A percentile compares a stretch with the other conserved stretches of the same genome.
Evolutionary conservation across 2,888 invertebrate genomes (phyloP).

Genomic region (Ceramica pisi): DNA sequence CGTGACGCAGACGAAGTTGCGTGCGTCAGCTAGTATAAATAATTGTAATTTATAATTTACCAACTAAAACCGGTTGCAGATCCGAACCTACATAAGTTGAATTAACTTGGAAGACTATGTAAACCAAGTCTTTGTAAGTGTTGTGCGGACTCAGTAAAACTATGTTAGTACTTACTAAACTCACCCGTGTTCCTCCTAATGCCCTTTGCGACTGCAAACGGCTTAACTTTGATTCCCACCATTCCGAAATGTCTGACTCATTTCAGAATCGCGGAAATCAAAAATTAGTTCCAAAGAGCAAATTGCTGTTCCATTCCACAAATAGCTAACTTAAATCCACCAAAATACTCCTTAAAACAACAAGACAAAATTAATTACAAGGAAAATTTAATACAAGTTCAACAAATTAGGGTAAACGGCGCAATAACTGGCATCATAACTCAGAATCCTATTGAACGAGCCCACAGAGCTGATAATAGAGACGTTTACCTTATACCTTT

Average conservation of each 20-base stretch:
- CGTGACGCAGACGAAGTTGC: too few species aligned
- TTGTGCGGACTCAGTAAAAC: not conserved
- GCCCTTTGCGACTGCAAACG: too few species aligned
- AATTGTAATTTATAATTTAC: too few species aligned
- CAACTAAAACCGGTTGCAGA: too few species aligned
- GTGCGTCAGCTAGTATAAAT: too few species aligned
- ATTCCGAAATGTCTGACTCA: not conserved
- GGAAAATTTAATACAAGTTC: slow-evolving; percentile 55
- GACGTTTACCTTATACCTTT: slow-evolving; percentile 38
- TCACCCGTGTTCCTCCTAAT: too few species aligned
- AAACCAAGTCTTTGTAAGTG: too few species aligned
- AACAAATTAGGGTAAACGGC: slow-evolving; percentile 53
- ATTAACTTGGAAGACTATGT: too few species aligned
- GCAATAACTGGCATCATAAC: slow-evolving; percentile 52
- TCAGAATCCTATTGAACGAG: slow-evolving; percentile 39
- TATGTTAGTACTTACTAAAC: too few species aligned
- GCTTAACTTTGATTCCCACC: not conserved
- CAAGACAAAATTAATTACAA: slow-evolving; percentile 43
- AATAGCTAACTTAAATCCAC: slow-evolving; percentile 28
- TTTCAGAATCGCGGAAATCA: slow-evolving; percentile 2
- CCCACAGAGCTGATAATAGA: slow-evolving; percentile 52
- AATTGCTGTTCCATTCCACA: slow-evolving; percentile 9
- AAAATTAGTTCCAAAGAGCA: not conserved
- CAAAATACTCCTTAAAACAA: slow-evolving; percentile 30
- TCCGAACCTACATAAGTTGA: too few species aligned